Conservation (phyloP, 2,113 vertebrate genomes). For the Ellobius talpinus region DNA sequence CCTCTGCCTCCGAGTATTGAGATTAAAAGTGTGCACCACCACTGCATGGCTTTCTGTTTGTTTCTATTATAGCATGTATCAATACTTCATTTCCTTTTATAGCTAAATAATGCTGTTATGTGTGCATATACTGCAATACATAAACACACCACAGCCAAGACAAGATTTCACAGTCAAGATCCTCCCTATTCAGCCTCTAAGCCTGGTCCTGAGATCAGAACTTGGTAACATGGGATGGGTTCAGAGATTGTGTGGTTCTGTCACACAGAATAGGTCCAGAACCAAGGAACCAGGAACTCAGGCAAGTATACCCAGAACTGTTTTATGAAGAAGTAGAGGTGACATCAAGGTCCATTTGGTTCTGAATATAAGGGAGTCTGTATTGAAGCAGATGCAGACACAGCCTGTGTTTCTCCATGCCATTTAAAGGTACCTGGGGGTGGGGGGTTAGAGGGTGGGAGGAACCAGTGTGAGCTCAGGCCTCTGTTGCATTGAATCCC, state of each 20-base stretch:
- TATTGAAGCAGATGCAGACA: not conserved
- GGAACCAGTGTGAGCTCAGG: not conserved
- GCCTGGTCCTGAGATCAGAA: not conserved
- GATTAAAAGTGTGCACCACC: not conserved
- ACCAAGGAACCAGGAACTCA: not conserved
- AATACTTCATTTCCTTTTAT: not conserved
- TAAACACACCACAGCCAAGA: not conserved
- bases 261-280: not conserved
- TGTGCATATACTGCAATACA: not conserved
- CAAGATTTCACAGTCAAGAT: not conserved
- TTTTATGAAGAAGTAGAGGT: not conserved
- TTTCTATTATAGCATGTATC: not conserved
- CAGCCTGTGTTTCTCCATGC: not conserved
- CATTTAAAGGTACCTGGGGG: not conserved
- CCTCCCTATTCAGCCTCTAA: not conserved
- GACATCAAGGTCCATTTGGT: not conserved
- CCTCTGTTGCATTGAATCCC: not conserved
- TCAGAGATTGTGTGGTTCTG: not conserved
- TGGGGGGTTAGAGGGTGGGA: no score
- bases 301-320: not conserved
- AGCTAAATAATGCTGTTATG: not conserved
- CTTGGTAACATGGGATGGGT: not conserved
- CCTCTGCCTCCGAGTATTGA: not conserved
- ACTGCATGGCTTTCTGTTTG: not conserved
- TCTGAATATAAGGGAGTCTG: not conserved